A percentile compares a stretch with the other conserved stretches of the same genome.
These are phyloP conservation scores for Agrilus biguttatus DNA, from an alignment of 2,888 invertebrate genomes.

Conservation along the genomic window DNA sequence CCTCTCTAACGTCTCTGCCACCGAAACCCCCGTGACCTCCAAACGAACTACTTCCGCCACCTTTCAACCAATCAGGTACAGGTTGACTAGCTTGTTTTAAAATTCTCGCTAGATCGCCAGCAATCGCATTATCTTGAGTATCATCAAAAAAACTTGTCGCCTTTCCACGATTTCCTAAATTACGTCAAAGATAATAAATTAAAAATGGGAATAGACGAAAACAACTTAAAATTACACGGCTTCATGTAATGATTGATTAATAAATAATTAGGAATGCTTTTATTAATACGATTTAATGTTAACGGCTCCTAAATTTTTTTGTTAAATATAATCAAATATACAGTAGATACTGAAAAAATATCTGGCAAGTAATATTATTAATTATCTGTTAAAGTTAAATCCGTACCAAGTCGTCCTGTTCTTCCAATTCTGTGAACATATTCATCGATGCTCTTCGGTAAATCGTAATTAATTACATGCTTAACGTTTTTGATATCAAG, in stretches of 20 bases:
- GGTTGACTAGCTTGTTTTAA: slow-evolving; percentile 64
- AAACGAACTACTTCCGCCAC: slow-evolving; percentile 32
- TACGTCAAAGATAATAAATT: not conserved
- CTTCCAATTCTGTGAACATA: slow-evolving; percentile 93
- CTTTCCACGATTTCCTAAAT: slow-evolving; percentile 53
- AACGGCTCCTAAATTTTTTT: too few species aligned
- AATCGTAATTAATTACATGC: slow-evolving; percentile 85
- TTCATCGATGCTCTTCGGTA: slow-evolving; percentile 81
- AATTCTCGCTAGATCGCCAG: slow-evolving; percentile 53
- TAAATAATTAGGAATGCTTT: not conserved
- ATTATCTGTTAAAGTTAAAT: not conserved
- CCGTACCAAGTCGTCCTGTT: slow-evolving; percentile 76
- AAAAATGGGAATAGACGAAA: not conserved
- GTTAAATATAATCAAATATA: too few species aligned
- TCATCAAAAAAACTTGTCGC: slow-evolving; percentile 74
- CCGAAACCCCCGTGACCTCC: slow-evolving; percentile 44
- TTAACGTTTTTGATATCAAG: slow-evolving; percentile 76
- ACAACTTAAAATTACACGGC: not conserved
- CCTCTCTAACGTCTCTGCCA: slow-evolving; percentile 53
- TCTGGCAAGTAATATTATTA: not conserved
- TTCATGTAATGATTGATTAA: too few species aligned
- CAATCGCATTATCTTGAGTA: slow-evolving; percentile 43
- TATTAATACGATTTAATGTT: not conserved
- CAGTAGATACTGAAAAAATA: not conserved
- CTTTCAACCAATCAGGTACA: slow-evolving; percentile 62